A percentile compares a stretch with the other conserved stretches of the same genome.
Conservation (phyloP, 2,797 vertebrate species). For the Sebastes taczanowskii region DNA sequence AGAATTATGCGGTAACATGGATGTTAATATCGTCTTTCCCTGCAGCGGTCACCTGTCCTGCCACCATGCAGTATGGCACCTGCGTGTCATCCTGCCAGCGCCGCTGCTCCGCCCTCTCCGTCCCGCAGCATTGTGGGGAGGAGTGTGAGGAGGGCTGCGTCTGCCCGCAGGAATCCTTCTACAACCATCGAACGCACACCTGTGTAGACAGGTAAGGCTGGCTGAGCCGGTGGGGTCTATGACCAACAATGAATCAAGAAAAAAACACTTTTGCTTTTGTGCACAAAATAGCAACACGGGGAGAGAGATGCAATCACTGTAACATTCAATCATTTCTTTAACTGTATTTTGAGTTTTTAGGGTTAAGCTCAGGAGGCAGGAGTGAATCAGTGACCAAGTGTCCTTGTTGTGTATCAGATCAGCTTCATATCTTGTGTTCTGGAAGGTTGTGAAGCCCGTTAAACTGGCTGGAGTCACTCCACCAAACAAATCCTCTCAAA, state of each 20-base stretch:
- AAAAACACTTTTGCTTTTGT: neutral
- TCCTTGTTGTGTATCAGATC: neutral
- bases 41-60: slow-evolving; percentile 87
- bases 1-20: neutral
- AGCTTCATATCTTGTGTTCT: slow-evolving; percentile 1
- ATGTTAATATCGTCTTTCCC: neutral
- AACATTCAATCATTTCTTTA: neutral
- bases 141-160: slow-evolving; percentile 94
- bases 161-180: slow-evolving; percentile 89
- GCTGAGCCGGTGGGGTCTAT: neutral
- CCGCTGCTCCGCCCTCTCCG: slow-evolving; percentile 88
- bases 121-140: slow-evolving; percentile 84
- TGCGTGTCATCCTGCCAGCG: slow-evolving; percentile 91
- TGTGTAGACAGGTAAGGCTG: slow-evolving; percentile 84
- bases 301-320: neutral
- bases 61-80: slow-evolving; percentile 91
- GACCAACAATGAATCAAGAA: neutral
- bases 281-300: neutral
- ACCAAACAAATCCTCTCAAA: slow-evolving; percentile 62
- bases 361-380: neutral
- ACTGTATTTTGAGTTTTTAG: neutral
- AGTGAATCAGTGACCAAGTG: neutral
- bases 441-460: neutral
- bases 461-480: slow-evolving; percentile 33
- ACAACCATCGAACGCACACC: slow-evolving; percentile 84